Percentiles rank a stretch among this genome's conserved stretches.
phyloP scores from a whole-genome alignment of 2,888 invertebrate species.

The Syrista parreyssii region DNA sequence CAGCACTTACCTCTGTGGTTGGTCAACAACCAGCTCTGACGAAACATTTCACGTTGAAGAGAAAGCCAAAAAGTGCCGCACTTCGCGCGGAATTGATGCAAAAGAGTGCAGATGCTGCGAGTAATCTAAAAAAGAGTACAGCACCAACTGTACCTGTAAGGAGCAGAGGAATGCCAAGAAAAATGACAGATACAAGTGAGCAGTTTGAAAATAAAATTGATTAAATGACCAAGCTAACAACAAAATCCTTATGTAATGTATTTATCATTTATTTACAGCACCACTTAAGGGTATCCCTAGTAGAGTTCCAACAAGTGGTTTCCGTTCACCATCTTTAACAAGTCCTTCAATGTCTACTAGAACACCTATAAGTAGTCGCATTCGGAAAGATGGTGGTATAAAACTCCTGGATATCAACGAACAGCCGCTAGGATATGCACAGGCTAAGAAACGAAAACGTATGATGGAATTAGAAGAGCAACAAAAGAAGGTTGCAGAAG shows the following conservation, averaged over 20 bases:
- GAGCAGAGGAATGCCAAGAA: slow-evolving; percentile 81
- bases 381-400: slow-evolving; percentile 89
- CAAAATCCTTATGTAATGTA: neutral
- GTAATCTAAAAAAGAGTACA: slow-evolving; percentile 87
- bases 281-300: slow-evolving; percentile 93
- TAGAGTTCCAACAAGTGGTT: slow-evolving; percentile 77
- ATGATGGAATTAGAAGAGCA: slow-evolving; percentile 79
- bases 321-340: slow-evolving; percentile 69
- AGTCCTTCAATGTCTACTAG: slow-evolving; percentile 69
- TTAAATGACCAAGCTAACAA: neutral
- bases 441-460: slow-evolving; percentile 88
- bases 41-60: slow-evolving; percentile 92
- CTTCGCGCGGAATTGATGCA: slow-evolving; percentile 89
- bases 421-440: slow-evolving; percentile 86
- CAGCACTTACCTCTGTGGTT: slow-evolving; percentile 88
- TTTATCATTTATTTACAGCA: slow-evolving; percentile 69
- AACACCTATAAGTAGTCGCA: slow-evolving; percentile 70
- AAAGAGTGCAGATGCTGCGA: slow-evolving; percentile 91
- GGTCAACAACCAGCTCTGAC: slow-evolving; percentile 85
- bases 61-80: slow-evolving; percentile 94
- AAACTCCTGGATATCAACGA: slow-evolving; percentile 94
- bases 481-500: slow-evolving; percentile 72
- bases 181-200: slow-evolving; percentile 96
- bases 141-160: slow-evolving; percentile 85
- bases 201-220: slow-evolving; percentile 19